Conservation (phyloP, 2,113 vertebrate genomes). For the Bubo scandiacus region DNA sequence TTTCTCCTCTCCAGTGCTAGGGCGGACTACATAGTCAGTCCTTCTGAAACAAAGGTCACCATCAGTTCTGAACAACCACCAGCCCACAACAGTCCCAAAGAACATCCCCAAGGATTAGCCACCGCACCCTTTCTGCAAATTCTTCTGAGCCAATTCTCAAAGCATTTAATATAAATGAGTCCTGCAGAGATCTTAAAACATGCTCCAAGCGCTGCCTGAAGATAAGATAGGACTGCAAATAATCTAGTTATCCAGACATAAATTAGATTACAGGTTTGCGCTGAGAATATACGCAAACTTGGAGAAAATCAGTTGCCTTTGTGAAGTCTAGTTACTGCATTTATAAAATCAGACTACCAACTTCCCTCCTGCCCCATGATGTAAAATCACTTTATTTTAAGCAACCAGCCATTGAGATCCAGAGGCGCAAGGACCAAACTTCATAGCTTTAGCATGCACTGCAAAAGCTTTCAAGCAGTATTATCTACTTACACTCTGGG, state of each 20-base stretch:
- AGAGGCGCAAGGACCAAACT: neutral
- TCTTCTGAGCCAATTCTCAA: neutral
- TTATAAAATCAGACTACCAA: neutral
- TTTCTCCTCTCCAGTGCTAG: constrained; percentile 96
- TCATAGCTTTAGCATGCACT: neutral
- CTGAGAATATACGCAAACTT: neutral
- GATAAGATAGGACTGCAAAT: neutral
- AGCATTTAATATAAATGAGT: neutral
- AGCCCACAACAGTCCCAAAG: neutral
- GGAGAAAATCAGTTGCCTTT: neutral
- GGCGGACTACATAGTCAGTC: constrained; percentile 95
- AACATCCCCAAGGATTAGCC: neutral
- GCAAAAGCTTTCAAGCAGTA: neutral
- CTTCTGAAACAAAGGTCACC: constrained; percentile 78
- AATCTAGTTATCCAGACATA: neutral
- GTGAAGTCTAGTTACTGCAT: neutral
- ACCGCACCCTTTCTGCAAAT: neutral
- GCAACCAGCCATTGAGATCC: neutral
- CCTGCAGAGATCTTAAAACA: neutral
- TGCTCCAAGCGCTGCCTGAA: neutral
- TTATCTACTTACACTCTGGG: constrained; percentile 87
- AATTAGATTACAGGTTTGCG: neutral
- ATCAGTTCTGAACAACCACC: neutral
- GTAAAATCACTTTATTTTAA: neutral
- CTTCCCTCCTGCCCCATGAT: neutral